Conservation (phyloP, 1,140 invertebrate species). For the Drosophila nikananu region DNA sequence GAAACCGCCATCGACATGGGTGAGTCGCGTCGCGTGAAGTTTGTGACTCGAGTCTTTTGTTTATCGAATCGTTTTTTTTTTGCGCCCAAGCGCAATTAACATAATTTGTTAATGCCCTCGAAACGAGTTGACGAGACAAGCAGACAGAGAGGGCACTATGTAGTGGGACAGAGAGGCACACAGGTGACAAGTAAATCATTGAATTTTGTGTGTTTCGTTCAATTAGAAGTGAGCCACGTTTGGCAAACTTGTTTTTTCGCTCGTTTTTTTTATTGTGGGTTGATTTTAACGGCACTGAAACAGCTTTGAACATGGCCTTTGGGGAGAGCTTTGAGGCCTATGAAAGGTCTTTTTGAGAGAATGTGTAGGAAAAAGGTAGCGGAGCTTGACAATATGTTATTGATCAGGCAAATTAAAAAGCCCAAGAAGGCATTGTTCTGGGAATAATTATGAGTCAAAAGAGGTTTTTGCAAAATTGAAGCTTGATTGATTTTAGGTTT, state of each 20-base stretch:
- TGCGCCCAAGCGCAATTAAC: conserved; percentile 51
- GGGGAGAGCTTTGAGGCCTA: conserved; percentile 32
- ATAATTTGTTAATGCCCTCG: conserved; percentile 66
- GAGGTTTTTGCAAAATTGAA: neutral
- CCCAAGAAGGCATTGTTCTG: neutral
- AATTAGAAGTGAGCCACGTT: conserved; percentile 77
- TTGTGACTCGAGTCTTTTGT: conserved; percentile 72
- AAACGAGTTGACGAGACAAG: conserved; percentile 30
- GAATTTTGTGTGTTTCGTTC: conserved; percentile 61
- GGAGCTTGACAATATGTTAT: neutral
- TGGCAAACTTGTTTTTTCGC: conserved; percentile 70
- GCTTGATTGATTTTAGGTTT: conserved; percentile 18
- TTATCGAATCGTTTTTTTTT: conserved; percentile 20
- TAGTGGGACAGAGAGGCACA: conserved; percentile 13
- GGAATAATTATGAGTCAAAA: neutral
- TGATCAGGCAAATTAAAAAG: neutral
- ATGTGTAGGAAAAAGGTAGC: neutral
- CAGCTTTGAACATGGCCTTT: conserved; percentile 55
- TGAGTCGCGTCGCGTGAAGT: conserved; percentile 61
- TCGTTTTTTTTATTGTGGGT: conserved; percentile 48
- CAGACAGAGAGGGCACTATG: conserved; percentile 33
- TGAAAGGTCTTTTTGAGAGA: conserved; percentile 6
- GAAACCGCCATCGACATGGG: conserved; percentile 79
- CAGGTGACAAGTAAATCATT: conserved; percentile 70
- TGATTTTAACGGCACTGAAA: conserved; percentile 48